Percentiles rank a stretch among this genome's conserved stretches.
Conservation (phyloP, 2,797 vertebrate genomes). For the Paramormyrops hopkinsi region DNA sequence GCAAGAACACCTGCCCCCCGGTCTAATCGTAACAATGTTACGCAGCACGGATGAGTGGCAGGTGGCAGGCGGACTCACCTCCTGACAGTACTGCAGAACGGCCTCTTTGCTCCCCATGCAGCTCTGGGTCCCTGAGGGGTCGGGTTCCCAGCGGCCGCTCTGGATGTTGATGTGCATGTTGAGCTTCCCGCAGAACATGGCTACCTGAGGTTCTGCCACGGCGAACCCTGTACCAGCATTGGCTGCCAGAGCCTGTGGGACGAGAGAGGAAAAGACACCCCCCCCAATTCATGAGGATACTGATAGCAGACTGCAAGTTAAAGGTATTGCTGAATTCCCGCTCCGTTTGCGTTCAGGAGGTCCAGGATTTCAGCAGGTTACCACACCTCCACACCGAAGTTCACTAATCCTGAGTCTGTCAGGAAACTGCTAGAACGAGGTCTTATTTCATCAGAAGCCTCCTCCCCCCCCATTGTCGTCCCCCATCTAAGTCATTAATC, state of each 20-base stretch:
- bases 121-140: conserved; percentile 79
- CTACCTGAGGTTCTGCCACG: conserved; percentile 88
- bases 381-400: neutral
- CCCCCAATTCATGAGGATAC: neutral
- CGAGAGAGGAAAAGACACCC: neutral
- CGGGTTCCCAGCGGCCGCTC: conserved; percentile 93
- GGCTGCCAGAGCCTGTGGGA: conserved; percentile 77
- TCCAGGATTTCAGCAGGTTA: neutral
- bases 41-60: neutral
- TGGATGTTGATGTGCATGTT: conserved; percentile 98
- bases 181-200: conserved; percentile 94
- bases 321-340: neutral
- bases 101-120: conserved; percentile 83
- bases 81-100: conserved; percentile 91
- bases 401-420: neutral
- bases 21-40: neutral
- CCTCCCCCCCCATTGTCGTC: neutral
- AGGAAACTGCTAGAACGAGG: neutral
- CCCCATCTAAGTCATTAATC: neutral
- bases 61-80: conserved; percentile 64
- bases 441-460: neutral
- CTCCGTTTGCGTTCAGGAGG: neutral
- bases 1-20: neutral
- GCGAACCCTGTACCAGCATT: conserved; percentile 85
- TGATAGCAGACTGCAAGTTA: neutral